Base-by-base conservation (phyloP, 2,888 invertebrate genomes). In the Agrypnus murinus region DNA sequence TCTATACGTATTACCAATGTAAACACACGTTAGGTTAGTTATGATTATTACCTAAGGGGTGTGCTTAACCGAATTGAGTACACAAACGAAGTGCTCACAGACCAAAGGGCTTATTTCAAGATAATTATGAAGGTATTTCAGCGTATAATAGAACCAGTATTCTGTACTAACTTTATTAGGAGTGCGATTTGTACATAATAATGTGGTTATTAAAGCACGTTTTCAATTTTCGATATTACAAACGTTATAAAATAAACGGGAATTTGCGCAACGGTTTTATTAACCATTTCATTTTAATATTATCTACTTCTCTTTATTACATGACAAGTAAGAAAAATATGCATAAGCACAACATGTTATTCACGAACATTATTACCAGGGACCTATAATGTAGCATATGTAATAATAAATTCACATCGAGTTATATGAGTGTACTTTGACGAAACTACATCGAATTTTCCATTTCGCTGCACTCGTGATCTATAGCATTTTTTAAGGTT, bases 21-120 rank as follows among this genome's bases (percentile, higher is more conserved):
- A 72, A 75, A 74, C 77, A 74, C 71, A 73, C 71, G 72, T 74
- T 73, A 65, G 65, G 73, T 74, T 75, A 74, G 74, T 70, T 75
- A 65, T 67, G 70, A 75, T 75, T 73, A 74, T 74, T 69, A 69
- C 66, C 71, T 71, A 69, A 69, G 67, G 73, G 74, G 69, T 68
- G 57, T 68, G 55, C 57, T 40, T 68, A 66, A 59, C 50, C 59
- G 59, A 59, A 65, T 63, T 69, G 64, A 34, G 40, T 57, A 65
- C 48, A 71, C 69, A 63, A 69, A 46, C 66, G 69, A 58, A 71
- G 57, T 68, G 63, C 46, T 63, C 36, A 63, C 58, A 60, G 55
- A 63, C 64, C 57, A 69, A 74, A 69, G 69, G 70, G 71, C 65
- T 69, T 64, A 74, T 64, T 69, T 63, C 34, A 55, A 69, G 66